phyloP scores from a whole-genome alignment of 2,888 invertebrate genomes.

The Actias luna region DNA sequence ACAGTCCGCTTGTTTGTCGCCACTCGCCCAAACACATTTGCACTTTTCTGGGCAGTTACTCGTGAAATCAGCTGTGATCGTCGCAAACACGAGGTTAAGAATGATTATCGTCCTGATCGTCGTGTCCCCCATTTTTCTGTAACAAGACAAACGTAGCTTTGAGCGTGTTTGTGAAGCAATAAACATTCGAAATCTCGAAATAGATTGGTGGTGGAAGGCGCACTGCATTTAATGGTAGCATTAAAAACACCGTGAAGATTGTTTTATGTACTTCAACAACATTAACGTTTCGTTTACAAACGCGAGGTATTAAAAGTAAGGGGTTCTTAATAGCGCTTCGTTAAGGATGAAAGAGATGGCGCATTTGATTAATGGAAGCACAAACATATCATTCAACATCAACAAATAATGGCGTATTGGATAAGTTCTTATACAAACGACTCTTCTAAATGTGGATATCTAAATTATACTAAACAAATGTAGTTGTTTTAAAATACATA shows the following conservation, averaged over 20 bases:
- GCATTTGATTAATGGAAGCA: constrained; percentile 8
- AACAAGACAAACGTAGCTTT: constrained; percentile 52
- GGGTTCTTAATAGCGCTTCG: constrained; percentile 9
- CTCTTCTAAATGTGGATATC: background rate
- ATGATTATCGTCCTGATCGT: constrained; percentile 48
- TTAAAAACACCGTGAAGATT: constrained; percentile 46
- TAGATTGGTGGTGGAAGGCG: constrained; percentile 52
- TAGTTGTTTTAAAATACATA: background rate
- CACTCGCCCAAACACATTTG: constrained; percentile 92
- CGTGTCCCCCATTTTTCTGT: constrained; percentile 64
- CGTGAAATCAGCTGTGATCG: constrained; percentile 75
- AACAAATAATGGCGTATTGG: constrained; percentile 5
- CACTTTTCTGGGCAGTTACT: constrained; percentile 85
- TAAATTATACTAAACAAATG: background rate
- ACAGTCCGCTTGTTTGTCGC: constrained; percentile 93
- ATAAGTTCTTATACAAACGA: background rate
- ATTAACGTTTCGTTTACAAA: constrained; percentile 33
- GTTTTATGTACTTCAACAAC: constrained; percentile 37
- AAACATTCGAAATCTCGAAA: constrained; percentile 33
- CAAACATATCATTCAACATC: constrained; percentile 15
- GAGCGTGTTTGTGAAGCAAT: constrained; percentile 23
- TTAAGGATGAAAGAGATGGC: constrained; percentile 1
- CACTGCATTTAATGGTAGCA: constrained; percentile 51
- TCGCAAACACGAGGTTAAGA: constrained; percentile 47
- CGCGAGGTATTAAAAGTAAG: constrained; percentile 37